Percentiles rank a stretch among this genome's conserved stretches.
Conservation (phyloP, 2,113 vertebrate genomes). For the Alligator sinensis region DNA sequence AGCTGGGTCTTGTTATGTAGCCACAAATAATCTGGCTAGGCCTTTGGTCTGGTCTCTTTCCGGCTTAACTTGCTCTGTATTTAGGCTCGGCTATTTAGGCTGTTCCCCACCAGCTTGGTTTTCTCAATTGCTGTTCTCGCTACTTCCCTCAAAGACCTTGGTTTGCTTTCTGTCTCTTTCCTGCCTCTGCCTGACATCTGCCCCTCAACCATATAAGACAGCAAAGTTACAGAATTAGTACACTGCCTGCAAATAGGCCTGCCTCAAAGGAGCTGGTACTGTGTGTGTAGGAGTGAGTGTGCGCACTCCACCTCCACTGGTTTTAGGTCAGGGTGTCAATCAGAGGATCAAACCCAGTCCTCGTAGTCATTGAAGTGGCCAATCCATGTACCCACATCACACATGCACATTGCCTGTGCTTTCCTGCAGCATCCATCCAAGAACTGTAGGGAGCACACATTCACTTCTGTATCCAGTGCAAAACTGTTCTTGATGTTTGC, state of each 20-base stretch:
- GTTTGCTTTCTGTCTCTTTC: background rate
- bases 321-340: background rate
- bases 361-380: background rate
- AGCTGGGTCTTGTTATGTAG: conserved; percentile 4
- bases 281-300: no score
- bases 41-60: background rate
- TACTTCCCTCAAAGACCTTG: background rate
- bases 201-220: background rate
- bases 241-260: background rate
- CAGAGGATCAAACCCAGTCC: background rate
- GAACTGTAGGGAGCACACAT: background rate
- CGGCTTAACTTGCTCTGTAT: background rate
- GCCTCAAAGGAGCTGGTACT: background rate
- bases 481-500: conserved; percentile 13
- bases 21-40: conserved; percentile 5
- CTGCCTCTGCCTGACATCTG: background rate
- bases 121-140: background rate
- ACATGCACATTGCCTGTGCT: background rate
- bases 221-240: background rate
- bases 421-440: background rate
- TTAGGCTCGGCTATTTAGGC: background rate
- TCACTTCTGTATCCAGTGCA: background rate
- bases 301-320: background rate
- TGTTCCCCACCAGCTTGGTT: background rate
- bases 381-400: background rate